These are phyloP conservation scores for Syrphus vitripennis DNA, from an alignment of 2,888 invertebrate genomes.

Conservation along the genomic window DNA sequence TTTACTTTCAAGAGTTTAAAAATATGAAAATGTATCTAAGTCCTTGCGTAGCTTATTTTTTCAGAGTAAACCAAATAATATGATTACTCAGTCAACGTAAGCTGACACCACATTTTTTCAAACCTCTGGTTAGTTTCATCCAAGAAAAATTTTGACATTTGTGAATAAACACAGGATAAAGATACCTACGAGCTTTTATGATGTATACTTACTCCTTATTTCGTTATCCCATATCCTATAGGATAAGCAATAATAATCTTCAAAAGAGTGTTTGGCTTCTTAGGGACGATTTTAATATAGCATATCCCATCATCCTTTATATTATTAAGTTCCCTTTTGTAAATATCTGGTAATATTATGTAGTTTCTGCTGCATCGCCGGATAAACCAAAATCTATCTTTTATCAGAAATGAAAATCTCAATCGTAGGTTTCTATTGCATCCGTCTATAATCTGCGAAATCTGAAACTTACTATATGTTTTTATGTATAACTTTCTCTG, in stretches of 20 bases:
- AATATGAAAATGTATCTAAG: too few species aligned
- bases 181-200: too few species aligned
- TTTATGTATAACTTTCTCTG: constrained; percentile 13
- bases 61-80: too few species aligned
- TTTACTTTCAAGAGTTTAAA: too few species aligned
- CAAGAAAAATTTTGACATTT: too few species aligned
- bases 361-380: neutral
- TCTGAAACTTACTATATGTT: neutral
- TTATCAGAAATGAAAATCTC: neutral
- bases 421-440: neutral
- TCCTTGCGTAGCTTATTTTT: too few species aligned
- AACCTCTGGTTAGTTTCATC: too few species aligned
- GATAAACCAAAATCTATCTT: neutral
- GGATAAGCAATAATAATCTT: neutral
- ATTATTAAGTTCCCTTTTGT: too few species aligned
- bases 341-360: neutral
- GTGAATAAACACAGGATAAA: too few species aligned
- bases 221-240: neutral
- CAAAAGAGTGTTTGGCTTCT: neutral
- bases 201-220: too few species aligned
- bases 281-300: neutral
- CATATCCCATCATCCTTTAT: neutral
- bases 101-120: too few species aligned
- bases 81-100: too few species aligned
- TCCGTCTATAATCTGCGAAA: constrained; percentile 27